A percentile compares a stretch with the other conserved stretches of the same genome.
Conservation (phyloP, 2,113 vertebrate species). For the Arvicanthis niloticus region DNA sequence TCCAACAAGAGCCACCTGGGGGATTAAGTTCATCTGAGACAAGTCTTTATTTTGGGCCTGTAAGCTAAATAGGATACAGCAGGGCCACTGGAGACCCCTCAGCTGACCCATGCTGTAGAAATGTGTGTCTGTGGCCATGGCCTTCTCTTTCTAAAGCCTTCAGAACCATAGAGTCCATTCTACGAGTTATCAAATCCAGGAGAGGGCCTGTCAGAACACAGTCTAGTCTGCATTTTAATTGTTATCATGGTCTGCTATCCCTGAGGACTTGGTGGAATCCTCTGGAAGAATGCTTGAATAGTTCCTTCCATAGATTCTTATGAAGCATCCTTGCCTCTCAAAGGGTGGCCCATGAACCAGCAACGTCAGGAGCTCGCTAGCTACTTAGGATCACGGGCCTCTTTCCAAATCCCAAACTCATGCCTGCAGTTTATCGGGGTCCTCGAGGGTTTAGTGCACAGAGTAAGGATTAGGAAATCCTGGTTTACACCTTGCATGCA, state of each 20-base stretch:
- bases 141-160: not conserved
- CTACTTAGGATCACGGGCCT: not conserved
- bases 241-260: not conserved
- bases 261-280: not conserved
- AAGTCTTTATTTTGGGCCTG: conserved; percentile 52
- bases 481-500: not conserved
- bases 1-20: conserved; percentile 23
- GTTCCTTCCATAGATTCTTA: not conserved
- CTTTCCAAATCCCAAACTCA: not conserved
- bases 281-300: not conserved
- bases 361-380: not conserved
- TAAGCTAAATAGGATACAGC: conserved; percentile 69
- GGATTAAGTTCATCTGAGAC: conserved; percentile 55
- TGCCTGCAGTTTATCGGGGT: not conserved
- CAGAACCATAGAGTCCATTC: not conserved
- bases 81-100: not conserved
- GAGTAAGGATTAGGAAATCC: not conserved
- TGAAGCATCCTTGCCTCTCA: not conserved
- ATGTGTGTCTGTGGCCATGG: not conserved
- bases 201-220: not conserved
- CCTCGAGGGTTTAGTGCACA: not conserved
- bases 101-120: not conserved
- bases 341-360: not conserved
- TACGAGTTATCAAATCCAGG: not conserved
- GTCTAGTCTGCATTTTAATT: conserved; percentile 10